A percentile compares a stretch with the other conserved stretches of the same genome.
Conservation (phyloP, 1,140 invertebrate species). For the Neotoxoptera formosana region DNA sequence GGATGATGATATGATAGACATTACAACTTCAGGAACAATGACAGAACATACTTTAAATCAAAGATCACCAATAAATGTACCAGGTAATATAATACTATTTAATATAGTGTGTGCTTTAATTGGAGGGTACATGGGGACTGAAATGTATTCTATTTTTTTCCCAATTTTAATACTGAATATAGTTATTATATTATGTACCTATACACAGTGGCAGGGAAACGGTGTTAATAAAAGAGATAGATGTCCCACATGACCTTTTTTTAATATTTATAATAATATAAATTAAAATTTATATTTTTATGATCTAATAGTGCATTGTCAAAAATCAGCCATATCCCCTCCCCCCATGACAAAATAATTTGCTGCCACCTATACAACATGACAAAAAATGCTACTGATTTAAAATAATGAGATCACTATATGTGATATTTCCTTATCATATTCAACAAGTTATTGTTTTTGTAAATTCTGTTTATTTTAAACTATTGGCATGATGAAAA, state of each 20-base stretch:
- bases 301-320: too few species aligned
- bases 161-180: background rate
- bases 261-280: too few species aligned
- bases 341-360: too few species aligned
- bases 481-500: background rate
- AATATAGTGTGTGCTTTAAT: background rate
- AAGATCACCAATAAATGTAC: slow-evolving; percentile 63
- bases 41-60: slow-evolving; percentile 63
- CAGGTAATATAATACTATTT: slow-evolving; percentile 32
- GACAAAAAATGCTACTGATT: background rate
- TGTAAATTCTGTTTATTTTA: background rate
- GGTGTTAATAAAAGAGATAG: too few species aligned
- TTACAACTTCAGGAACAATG: slow-evolving; percentile 67
- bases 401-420: background rate
- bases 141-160: too few species aligned
- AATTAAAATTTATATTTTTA: too few species aligned
- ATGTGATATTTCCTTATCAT: too few species aligned
- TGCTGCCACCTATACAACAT: background rate
- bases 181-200: background rate
- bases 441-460: background rate
- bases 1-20: slow-evolving; percentile 74
- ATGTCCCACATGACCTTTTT: too few species aligned
- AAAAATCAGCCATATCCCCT: too few species aligned
- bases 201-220: too few species aligned
- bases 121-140: too few species aligned